Base-by-base conservation (phyloP, 2,113 vertebrate species). In the Cheilinus undulatus region DNA sequence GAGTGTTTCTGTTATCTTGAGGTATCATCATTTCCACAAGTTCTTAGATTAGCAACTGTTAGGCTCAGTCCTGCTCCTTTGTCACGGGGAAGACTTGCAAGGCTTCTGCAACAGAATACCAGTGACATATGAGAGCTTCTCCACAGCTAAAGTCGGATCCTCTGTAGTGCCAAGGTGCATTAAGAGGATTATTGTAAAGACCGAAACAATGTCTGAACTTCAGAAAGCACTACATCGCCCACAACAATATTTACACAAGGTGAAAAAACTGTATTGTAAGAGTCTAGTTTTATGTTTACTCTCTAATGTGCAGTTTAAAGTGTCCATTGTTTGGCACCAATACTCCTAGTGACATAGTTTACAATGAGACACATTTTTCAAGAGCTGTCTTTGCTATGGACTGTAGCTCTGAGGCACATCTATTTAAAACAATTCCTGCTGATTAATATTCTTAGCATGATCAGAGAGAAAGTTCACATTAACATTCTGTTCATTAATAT, bases 41-140 rank as follows among this genome's bases (percentile, higher is more conserved):
- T 78, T 89, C 85, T 86, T 82, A 88, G 80, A 84, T 81, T 64
- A 78, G 82, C 83, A 91, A 83, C 85, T 86, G 91, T 74, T 70
- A 38, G 50, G 53, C 69, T 69, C 76, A 77, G 50, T 79, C 83
- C 66, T 84, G 66, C 77, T 84, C 61, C 67, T 92, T 89, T 91
- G 91, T 91, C 86, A 90, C 74, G 83, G 77, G 70, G 90, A 88
- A 91, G 85, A 77, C 84, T 88, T 89, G 67, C 70, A 77, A 88
- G 78, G 77, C 79, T 83, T 87, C 87, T 86, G 76, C 71, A 80
- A 68, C 65, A 73, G 71, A 76, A 88, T 88, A 69, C 72, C 89
- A 87, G 80, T 70, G 90, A 89, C 89, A 92, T 52, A 61, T 89
- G 89, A 93, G 88, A 88, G 70, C 87, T 90, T 82, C 92, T 91